Base-by-base conservation (phyloP, 2,888 invertebrate genomes). In the Incurvaria masculella region DNA sequence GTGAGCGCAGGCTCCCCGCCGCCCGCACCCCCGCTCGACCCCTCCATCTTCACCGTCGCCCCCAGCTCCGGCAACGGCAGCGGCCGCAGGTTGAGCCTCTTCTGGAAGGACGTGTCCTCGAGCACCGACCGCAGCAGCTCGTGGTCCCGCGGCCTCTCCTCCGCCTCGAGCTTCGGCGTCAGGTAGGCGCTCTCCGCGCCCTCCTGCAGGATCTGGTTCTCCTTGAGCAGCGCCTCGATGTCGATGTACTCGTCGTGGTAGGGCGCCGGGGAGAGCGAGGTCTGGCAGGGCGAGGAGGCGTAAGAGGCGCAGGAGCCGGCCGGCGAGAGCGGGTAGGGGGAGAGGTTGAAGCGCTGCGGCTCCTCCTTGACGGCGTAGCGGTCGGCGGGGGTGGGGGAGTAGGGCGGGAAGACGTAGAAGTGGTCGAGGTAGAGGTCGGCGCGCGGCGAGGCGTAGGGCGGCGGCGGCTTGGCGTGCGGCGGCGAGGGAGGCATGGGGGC, bases 101-200 rank as follows among this genome's bases (percentile, higher is more conserved):
- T 87, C 66, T 92, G 93, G 68, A 92, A 93, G 54, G 89, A 87
- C 5, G 91, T 92, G 61, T 93, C 93, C 64, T 89, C 83, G 46
- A 93, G 72, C 46, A 89, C 92, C 61, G 93, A 91, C 50, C 92
- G 80, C 49, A 94, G 66, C 46, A 92, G 72, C 61, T 88, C 86
- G 69, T 93, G 89, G 64, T 90, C 86, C 59, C 85, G 80, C 8
- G 80, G 80, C 49, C 52, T 52, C 50, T 76, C 74, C 52, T 75
- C 79, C 2, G 76, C 65, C 61, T 84, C 83, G 49, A 81, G 67
- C 64, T 84, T 84, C 46, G 83, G 83, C 48, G 73, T 75, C 49
- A 78, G 58, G 55, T 65, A 74, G 56, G 40, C 27, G 59, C 54
- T 64, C 14, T 69, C 72, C 51, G 68, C 81, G 52, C 68, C 72